Percentiles rank a stretch among this genome's conserved stretches.
Evolutionary conservation across 2,797 vertebrate genomes (phyloP).

Genomic region (Sebastes vulpes): DNA sequence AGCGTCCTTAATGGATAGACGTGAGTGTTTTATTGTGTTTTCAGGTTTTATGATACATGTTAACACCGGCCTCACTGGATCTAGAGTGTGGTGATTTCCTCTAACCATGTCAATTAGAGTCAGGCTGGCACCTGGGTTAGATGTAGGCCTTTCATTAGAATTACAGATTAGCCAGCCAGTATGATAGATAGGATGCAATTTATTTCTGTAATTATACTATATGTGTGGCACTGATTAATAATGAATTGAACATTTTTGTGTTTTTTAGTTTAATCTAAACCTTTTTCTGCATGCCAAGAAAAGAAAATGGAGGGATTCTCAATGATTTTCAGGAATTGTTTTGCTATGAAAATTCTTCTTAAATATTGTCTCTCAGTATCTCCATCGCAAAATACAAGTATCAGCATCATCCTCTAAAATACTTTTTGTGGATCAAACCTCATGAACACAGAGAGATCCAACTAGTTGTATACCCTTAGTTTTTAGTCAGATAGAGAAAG

Average conservation of each 20-base stretch:
- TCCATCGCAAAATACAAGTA: background rate
- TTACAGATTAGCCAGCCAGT: slow-evolving; percentile 50
- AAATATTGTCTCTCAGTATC: background rate
- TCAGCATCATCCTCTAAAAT: background rate
- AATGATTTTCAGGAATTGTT: background rate
- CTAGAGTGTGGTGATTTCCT: slow-evolving; percentile 68
- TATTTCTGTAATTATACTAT: slow-evolving; percentile 33
- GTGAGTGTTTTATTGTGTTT: slow-evolving; percentile 78
- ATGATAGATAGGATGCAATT: slow-evolving; percentile 59
- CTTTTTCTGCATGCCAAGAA: background rate
- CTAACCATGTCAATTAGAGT: slow-evolving; percentile 69
- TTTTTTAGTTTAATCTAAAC: slow-evolving; percentile 15
- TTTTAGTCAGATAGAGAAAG: slow-evolving; percentile 1
- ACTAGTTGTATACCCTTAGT: background rate
- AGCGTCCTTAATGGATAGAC: slow-evolving; percentile 70
- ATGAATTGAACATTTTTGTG: slow-evolving; percentile 27
- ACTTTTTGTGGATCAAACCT: background rate
- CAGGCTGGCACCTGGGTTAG: slow-evolving; percentile 42
- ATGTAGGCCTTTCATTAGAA: slow-evolving; percentile 67
- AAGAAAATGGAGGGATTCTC: background rate
- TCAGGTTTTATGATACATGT: slow-evolving; percentile 78
- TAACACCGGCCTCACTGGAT: slow-evolving; percentile 58
- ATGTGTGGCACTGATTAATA: slow-evolving; percentile 39
- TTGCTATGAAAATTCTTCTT: background rate
- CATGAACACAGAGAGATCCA: background rate